Conservation (phyloP, 2,888 invertebrate genomes). For the Aethes cnicana region DNA sequence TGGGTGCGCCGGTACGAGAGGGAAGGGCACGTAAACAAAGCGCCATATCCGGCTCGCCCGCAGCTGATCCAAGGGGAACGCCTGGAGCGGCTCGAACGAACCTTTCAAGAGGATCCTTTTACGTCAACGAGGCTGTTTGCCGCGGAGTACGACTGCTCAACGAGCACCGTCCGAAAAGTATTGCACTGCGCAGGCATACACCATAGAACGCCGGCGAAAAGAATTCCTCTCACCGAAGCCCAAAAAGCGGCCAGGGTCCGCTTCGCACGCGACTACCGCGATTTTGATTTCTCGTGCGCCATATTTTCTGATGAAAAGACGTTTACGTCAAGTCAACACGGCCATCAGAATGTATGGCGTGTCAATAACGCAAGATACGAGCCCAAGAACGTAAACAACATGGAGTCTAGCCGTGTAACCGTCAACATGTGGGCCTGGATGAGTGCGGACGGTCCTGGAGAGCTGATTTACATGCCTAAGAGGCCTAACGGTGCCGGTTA, state of each 20-base stretch:
- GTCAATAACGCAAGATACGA: slow-evolving; percentile 30
- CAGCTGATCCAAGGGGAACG: too few species aligned
- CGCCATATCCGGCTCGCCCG: too few species aligned
- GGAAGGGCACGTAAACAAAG: too few species aligned
- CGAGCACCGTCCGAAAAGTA: slow-evolving; percentile 1
- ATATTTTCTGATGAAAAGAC: slow-evolving; percentile 34
- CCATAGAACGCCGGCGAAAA: slow-evolving; percentile 16
- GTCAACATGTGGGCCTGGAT: slow-evolving; percentile 28
- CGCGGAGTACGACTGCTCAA: too few species aligned
- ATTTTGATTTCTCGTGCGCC: slow-evolving; percentile 34
- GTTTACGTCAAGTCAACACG: slow-evolving; percentile 29
- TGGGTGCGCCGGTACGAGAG: too few species aligned
- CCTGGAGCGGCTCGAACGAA: neutral
- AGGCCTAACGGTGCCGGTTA: slow-evolving; percentile 2
- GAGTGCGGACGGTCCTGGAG: slow-evolving; percentile 4
- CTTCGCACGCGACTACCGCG: slow-evolving; percentile 32
- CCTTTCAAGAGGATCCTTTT: slow-evolving; percentile 7
- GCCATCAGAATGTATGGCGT: slow-evolving; percentile 34
- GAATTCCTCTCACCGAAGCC: slow-evolving; percentile 16
- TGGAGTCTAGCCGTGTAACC: neutral
- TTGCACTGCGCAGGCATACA: neutral
- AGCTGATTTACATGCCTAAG: too few species aligned
- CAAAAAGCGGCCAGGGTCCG: slow-evolving; percentile 31
- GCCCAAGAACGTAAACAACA: slow-evolving; percentile 14
- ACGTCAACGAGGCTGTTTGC: slow-evolving; percentile 14